Base-by-base conservation (phyloP, 1,140 invertebrate species). In the Cyclargus thomasi region DNA sequence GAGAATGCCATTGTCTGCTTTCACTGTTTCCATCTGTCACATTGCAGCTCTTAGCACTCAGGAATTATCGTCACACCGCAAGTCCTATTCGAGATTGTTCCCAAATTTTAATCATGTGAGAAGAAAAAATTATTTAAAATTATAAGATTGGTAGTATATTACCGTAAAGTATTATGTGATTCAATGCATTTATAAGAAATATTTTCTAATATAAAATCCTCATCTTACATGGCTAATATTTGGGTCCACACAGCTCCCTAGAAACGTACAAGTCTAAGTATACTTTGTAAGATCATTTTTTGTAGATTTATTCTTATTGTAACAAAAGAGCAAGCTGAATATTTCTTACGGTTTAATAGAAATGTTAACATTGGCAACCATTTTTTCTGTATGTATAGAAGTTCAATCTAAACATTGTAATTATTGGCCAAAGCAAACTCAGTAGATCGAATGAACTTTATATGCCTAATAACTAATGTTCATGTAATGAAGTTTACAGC, bases 261-360 rank as follows among this genome's bases (percentile, higher is more conserved):
- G 87, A 81, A 87, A 82, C 80, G 82, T 90, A 88, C 84, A 88
- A 90, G 75, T 85, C 70, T 88, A 86, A 86, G 84, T 82, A 81
- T 86, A 87, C 86, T 88, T 87, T 86, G 75, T 90, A 88, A 90
- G 87, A 84, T 83, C 78, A 71, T 83, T 87, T 29, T 85, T 88
- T 83, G 84, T 89, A 90, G 85, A 90, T 77, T 76, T 79, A 77
- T 86, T 86, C 80, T 73, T 73, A 70, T 70, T 68, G 29, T 63
- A 67, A 68, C 55, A 65, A 65, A 64, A 62, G 55, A 59, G 55
- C 55, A 20, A 59, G 55, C 55, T 20, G 55, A 59, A 59, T 59
- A 59, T 59, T 59, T 59, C 55, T 59, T 20, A 20, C 20, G 2
- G 20, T 59, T 18, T 35, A 16, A 47, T 47, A 11, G 14, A 47